These are phyloP conservation scores for Graptemys geographica DNA, from an alignment of 2,797 vertebrate species.

Conservation along the genomic window DNA sequence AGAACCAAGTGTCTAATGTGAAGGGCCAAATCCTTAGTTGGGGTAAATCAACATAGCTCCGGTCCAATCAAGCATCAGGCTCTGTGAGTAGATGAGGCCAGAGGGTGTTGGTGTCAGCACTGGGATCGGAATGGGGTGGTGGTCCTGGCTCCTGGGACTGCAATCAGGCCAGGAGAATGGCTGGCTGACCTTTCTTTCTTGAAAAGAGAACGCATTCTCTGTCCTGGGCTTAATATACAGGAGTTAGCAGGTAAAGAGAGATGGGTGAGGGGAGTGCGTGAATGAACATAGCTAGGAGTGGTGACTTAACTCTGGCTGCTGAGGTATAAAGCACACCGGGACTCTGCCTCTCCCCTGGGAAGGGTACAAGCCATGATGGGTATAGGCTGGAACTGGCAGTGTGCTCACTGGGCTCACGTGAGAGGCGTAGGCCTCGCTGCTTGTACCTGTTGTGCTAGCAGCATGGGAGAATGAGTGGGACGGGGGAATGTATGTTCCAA, in stretches of 20 bases:
- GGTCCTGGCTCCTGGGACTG: neutral
- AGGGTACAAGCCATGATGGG: neutral
- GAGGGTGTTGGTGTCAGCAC: too few relatives aligned
- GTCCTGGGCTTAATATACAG: neutral
- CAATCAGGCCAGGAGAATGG: neutral
- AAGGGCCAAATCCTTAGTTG: neutral
- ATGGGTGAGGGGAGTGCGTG: neutral
- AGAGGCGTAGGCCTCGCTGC: neutral
- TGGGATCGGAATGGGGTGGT: neutral
- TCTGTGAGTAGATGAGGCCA: too few relatives aligned
- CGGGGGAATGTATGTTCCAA: neutral
- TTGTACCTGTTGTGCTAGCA: neutral
- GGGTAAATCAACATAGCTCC: neutral
- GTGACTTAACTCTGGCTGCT: neutral
- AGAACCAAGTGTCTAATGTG: neutral
- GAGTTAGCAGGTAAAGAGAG: neutral
- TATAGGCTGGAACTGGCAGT: neutral
- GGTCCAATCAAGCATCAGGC: fast-evolving
- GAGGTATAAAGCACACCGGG: neutral
- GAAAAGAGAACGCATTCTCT: neutral
- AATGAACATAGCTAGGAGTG: neutral
- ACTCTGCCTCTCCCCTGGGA: neutral
- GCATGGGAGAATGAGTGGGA: neutral
- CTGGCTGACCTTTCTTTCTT: neutral
- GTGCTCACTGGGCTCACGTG: neutral